These are phyloP conservation scores for Hypotaenidia okinawae DNA, from an alignment of 2,797 vertebrate genomes.

Conservation along the genomic window DNA sequence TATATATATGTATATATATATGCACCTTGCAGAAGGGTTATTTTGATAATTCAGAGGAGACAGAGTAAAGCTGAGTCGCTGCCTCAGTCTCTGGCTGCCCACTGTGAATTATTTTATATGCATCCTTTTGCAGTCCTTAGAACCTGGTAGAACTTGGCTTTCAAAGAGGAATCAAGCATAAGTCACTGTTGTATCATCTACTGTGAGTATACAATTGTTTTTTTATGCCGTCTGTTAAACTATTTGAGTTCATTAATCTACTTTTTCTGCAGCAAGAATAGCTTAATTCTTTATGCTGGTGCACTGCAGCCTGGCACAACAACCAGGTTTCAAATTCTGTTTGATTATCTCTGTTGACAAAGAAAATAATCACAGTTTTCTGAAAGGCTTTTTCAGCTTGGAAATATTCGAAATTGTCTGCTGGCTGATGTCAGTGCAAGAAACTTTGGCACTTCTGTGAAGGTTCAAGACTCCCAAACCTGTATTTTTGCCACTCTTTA, in stretches of 20 bases:
- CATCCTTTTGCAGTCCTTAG: neutral
- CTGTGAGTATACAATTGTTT: neutral
- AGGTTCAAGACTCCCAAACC: neutral
- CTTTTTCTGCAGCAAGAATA: neutral
- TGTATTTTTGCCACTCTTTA: neutral
- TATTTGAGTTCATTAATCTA: conserved; percentile 15
- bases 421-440: neutral
- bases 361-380: neutral
- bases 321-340: neutral
- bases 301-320: neutral
- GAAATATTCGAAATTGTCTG: neutral
- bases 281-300: neutral
- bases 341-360: neutral
- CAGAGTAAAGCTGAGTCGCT: neutral
- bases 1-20: too few relatives aligned
- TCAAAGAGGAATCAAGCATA: neutral
- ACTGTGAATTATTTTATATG: neutral
- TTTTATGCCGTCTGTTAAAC: neutral
- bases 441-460: neutral
- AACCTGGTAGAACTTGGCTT: neutral
- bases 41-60: neutral
- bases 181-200: neutral
- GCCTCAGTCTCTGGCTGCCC: neutral
- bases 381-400: neutral
- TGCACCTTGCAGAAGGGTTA: neutral